Percentiles rank a stretch among this genome's conserved stretches.
Evolutionary conservation across 2,113 vertebrate genomes (phyloP).

Genomic region (Eleginops maclovinus): DNA sequence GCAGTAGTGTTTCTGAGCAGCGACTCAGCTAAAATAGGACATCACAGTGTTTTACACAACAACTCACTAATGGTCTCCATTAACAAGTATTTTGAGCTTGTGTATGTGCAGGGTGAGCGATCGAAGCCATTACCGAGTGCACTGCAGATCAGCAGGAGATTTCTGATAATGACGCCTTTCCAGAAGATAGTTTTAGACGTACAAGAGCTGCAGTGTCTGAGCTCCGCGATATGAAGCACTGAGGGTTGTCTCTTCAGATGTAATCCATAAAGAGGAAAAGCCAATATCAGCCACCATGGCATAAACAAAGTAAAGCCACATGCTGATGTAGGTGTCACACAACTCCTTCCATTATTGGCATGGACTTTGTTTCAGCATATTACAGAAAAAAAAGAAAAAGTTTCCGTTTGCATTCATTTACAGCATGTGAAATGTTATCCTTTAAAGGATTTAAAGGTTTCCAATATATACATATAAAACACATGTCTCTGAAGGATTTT

Average conservation of each 20-base stretch:
- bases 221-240: background rate
- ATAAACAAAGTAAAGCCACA: conserved; percentile 6
- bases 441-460: background rate
- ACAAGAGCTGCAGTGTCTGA: conserved; percentile 21
- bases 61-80: background rate
- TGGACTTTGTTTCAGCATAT: conserved; percentile 18
- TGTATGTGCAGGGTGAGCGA: no score
- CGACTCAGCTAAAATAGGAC: background rate
- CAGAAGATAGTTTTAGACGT: conserved; percentile 21
- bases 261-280: conserved; percentile 27
- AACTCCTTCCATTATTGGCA: conserved; percentile 17
- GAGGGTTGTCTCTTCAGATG: conserved; percentile 25
- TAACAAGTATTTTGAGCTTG: background rate
- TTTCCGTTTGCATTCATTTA: background rate
- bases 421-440: conserved; percentile 12
- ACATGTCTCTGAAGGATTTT: background rate
- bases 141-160: conserved; percentile 13
- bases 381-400: background rate
- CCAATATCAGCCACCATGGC: conserved; percentile 13
- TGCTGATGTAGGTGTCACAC: conserved; percentile 22
- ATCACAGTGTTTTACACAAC: background rate
- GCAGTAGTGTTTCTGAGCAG: no score
- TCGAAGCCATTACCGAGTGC: background rate
- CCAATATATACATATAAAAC: background rate
- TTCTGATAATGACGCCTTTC: conserved; percentile 16